These are phyloP conservation scores for Sycophila texana DNA, from an alignment of 2,888 invertebrate genomes.

Conservation along the genomic window DNA sequence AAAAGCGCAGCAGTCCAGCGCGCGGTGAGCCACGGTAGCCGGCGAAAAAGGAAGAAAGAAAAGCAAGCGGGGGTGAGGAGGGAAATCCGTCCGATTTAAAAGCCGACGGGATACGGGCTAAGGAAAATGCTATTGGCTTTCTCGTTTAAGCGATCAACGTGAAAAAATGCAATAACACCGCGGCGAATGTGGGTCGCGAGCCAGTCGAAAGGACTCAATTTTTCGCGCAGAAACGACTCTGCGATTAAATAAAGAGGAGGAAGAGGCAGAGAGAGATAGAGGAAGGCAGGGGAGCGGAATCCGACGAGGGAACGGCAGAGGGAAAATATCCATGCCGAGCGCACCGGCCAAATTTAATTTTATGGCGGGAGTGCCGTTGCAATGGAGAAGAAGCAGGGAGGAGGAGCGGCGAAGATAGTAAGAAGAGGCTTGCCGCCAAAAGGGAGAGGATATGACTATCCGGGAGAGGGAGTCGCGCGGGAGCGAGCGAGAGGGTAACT, in stretches of 20 bases:
- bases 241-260: too few species aligned
- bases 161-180: slow-evolving; percentile 46
- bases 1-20: not conserved
- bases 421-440: slow-evolving; percentile 32
- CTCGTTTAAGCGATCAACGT: slow-evolving; percentile 43
- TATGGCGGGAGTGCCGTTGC: slow-evolving; percentile 3
- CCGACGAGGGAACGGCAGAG: not conserved
- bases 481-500: not conserved
- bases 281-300: too few species aligned
- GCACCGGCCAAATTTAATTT: slow-evolving; percentile 48
- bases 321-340: slow-evolving; percentile 21
- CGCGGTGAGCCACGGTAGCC: not conserved
- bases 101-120: slow-evolving; percentile 24
- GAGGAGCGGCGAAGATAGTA: slow-evolving; percentile 10
- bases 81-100: slow-evolving; percentile 35
- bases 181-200: slow-evolving; percentile 15
- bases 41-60: not conserved
- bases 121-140: slow-evolving; percentile 44
- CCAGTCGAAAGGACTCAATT: slow-evolving; percentile 23
- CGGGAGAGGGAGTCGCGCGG: not conserved
- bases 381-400: not conserved
- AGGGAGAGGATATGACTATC: not conserved
- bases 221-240: slow-evolving; percentile 8
- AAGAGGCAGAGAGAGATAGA: not conserved
- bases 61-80: not conserved